Evolutionary conservation across 2,888 invertebrate genomes (phyloP), one percentile per base, ranked within the genome.

Genomic region (Chymomyza fuscimana): DNA sequence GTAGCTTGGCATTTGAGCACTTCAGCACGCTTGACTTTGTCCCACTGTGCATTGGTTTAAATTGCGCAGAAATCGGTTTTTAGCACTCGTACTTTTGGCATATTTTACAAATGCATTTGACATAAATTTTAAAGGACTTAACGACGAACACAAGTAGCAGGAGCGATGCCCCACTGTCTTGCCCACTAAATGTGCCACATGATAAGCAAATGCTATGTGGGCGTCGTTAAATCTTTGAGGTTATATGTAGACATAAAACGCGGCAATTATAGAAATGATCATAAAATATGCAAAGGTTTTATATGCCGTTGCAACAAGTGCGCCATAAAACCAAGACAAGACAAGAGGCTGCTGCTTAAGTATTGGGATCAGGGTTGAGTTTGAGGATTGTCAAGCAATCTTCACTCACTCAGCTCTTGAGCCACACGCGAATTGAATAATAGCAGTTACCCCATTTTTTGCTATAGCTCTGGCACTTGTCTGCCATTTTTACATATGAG

Each of bases 51-150:
- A 12, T 16, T 9, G 12, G 73, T 80, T 82, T 77, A 81, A 80
- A 74, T 85, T 82, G 85, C 76, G 69, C 29, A 74, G 87, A 84
- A 88, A 88, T 88, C 85, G 83, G 83, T 77, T 76, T 40, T 82
- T 77, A 70, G 74, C 77, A 80, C 83, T 82, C 88, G 83, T 87
- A 86, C 79, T 80, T 86, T 85, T 85, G 87, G 87, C 80, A 84
- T 85, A 88, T 85, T 85, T 85, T 88, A 85, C 85, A 85, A 87
- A 86, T 88, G 88, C 82, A 85, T 85, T 88, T 88, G 87, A 88
- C 80, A 86, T 85, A 85, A 88, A 85, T 85, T 88, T 84, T 84
- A 87, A 78, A 81, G 74, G 86, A 82, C 80, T 88, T 88, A 80
- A 60, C 67, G 52, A 0, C 22, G 12, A 6, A 12, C 50, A 63